A percentile compares a stretch with the other conserved stretches of the same genome.
Conservation (phyloP, 2,797 vertebrate genomes). For the Typhlichthys subterraneus region DNA sequence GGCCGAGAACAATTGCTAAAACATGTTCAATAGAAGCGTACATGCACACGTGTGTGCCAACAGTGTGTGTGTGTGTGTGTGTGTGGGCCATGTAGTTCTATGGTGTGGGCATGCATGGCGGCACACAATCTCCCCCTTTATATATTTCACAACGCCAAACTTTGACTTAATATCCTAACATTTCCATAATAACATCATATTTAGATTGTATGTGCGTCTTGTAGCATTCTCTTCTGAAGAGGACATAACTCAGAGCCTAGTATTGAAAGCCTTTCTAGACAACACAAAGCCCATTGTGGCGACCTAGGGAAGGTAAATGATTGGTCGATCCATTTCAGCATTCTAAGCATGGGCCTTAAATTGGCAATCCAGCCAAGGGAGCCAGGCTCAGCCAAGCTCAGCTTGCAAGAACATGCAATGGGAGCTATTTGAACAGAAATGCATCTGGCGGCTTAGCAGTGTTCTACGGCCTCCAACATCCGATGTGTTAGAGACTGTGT, state of each 20-base stretch:
- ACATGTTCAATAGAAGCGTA: background rate
- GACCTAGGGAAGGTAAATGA: constrained; percentile 49
- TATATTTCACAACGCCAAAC: constrained; percentile 41
- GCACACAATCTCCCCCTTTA: constrained; percentile 26
- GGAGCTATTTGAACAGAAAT: constrained; percentile 62
- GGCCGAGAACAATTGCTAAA: constrained; percentile 18
- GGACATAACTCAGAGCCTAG: background rate
- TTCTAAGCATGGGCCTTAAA: constrained; percentile 57
- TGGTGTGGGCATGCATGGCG: too few species aligned
- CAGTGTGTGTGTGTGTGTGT: background rate
- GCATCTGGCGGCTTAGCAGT: constrained; percentile 1
- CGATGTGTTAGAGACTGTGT: background rate
- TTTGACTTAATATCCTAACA: constrained; percentile 34
- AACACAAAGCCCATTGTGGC: constrained; percentile 22
- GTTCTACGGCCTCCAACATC: constrained; percentile 4
- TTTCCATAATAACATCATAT: constrained; percentile 36
- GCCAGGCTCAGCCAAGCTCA: constrained; percentile 47
- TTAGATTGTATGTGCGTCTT: background rate
- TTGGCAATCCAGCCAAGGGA: constrained; percentile 45
- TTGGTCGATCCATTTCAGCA: constrained; percentile 50
- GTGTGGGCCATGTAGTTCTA: background rate
- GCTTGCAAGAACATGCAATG: constrained; percentile 41
- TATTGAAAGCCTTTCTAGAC: constrained; percentile 24
- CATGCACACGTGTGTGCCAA: background rate
- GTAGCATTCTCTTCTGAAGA: background rate